These are phyloP conservation scores for Eulimnadia texana DNA, from an alignment of 1,140 invertebrate species.

Conservation along the genomic window DNA sequence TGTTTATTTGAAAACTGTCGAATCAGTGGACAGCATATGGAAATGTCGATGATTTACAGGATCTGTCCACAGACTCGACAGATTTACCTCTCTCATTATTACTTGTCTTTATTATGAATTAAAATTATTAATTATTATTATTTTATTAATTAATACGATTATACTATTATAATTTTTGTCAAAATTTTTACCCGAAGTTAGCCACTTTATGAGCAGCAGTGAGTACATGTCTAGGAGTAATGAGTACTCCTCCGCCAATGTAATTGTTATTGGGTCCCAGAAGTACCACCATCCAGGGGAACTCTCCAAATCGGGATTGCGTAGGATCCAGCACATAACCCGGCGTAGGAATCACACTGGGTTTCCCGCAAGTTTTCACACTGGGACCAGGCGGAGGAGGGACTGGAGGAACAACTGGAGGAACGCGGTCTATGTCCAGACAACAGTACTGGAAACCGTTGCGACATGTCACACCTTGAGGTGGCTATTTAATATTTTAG, in stretches of 20 bases:
- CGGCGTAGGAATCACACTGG: constrained; percentile 11
- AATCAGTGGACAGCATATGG: too few relatives aligned
- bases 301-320: constrained; percentile 26
- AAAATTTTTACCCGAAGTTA: constrained; percentile 31
- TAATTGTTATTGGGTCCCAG: constrained; percentile 37
- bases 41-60: too few relatives aligned
- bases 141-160: too few relatives aligned
- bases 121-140: too few relatives aligned
- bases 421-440: background rate
- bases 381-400: background rate
- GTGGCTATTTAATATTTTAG: background rate
- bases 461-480: constrained; percentile 6
- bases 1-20: too few relatives aligned
- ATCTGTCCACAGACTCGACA: too few relatives aligned
- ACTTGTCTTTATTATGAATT: too few relatives aligned
- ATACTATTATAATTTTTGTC: background rate
- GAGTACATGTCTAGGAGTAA: constrained; percentile 43
- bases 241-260: constrained; percentile 49
- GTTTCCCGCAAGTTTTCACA: constrained; percentile 5
- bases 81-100: too few relatives aligned
- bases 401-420: constrained; percentile 1
- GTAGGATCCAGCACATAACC: constrained; percentile 16
- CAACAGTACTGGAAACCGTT: constrained; percentile 12
- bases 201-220: constrained; percentile 51
- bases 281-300: constrained; percentile 33